These are phyloP conservation scores for Campodea augens DNA, from an alignment of 1,140 invertebrate genomes.

Conservation along the genomic window DNA sequence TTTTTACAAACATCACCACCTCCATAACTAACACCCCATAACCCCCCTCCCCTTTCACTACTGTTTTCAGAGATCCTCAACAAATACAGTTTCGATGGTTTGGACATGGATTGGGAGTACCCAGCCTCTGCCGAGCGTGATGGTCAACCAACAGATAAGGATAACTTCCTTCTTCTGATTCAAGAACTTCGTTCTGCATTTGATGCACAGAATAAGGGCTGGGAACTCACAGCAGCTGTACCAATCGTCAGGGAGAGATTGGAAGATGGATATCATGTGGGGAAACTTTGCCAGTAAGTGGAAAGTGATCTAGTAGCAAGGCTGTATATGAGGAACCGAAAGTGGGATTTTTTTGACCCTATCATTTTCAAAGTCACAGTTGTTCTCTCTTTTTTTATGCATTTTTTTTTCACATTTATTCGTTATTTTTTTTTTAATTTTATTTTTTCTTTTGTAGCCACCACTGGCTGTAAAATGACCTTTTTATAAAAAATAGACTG, in stretches of 20 bases:
- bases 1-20: too few species aligned
- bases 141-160: slow-evolving; percentile 19
- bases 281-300: slow-evolving; percentile 12
- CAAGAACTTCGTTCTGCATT: slow-evolving; percentile 17
- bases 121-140: slow-evolving; percentile 16
- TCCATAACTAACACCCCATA: too few species aligned
- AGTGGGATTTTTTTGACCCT: not conserved
- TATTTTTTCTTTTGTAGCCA: slow-evolving; percentile 13
- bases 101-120: slow-evolving; percentile 23
- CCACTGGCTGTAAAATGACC: slow-evolving; percentile 19
- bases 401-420: too few species aligned
- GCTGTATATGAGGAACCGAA: not conserved
- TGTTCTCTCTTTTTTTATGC: too few species aligned
- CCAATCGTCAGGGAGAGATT: slow-evolving; percentile 15
- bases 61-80: slow-evolving; percentile 8
- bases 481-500: too few species aligned
- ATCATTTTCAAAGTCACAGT: too few species aligned
- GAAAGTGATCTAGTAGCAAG: slow-evolving; percentile 5
- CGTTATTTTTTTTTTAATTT: not conserved
- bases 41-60: too few species aligned
- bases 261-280: slow-evolving; percentile 18
- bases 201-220: slow-evolving; percentile 14
- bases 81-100: slow-evolving; percentile 21
- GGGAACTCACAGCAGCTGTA: slow-evolving; percentile 16
- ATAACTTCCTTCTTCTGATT: slow-evolving; percentile 16